Evolutionary conservation across 2,888 invertebrate genomes (phyloP), one percentile per base, ranked within the genome.

Genomic region (Siphonodentalium dalli): DNA sequence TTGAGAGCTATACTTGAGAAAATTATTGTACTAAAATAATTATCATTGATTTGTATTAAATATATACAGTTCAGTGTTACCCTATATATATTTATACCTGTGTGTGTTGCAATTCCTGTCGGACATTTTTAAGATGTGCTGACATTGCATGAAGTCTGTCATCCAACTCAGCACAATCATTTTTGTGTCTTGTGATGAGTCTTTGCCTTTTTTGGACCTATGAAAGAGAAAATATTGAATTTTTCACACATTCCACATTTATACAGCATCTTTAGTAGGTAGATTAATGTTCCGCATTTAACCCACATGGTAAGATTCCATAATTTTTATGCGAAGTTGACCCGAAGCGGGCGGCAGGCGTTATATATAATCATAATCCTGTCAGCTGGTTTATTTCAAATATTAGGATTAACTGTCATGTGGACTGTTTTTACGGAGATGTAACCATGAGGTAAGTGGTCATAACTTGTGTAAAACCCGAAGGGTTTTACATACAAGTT

Each of bases 111-210:
- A 81, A 71, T 57, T 81, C 81, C 51, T 80, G 79, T 21, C 78
- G 61, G 23, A 81, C 80, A 75, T 81, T 80, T 52, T 78, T 80
- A 45, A 79, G 68, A 61, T 81, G 81, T 47, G 75, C 74, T 4
- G 68, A 63, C 74, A 81, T 77, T 13, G 79, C 77, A 59, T 68
- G 66, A 4, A 80, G 68, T 7, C 80, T 61, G 61, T 81, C 80
- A 9, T 76, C 76, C 54, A 71, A 69, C 48, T 77, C 74, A 29
- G 68, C 71, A 40, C 79, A 58, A 13, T 78, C 72, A 61, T 74
- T 73, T 49, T 71, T 58, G 23, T 65, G 55, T 6, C 48, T 35
- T 13, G 71, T 71, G 47, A 79, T 69, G 21, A 61, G 52, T 35
- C 66, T 70, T 49, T 79, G 77, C 41, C 75, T 75, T 28, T 47